Evolutionary conservation across 2,113 vertebrate species (phyloP), one percentile per base, ranked within the genome.

Genomic region (Saguinus midas): DNA sequence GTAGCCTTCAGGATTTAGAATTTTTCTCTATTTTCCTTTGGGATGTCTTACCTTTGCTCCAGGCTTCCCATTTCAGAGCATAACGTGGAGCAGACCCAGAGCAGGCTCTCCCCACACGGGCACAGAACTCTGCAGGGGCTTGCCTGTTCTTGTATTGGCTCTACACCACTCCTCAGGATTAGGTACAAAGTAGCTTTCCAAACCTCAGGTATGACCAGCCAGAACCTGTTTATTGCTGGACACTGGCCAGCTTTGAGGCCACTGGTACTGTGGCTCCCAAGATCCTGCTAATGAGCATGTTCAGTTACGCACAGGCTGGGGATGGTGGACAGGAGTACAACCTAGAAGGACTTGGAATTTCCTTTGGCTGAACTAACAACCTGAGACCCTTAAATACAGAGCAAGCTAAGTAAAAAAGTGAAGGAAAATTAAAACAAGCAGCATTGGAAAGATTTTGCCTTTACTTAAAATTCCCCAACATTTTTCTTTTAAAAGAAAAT

Each of bases 141-240:
- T 96, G 95, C 81, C 80, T 55, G 40, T 57, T 93, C 96, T 80
- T 95, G 96, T 76, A 73, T 3, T 0, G 80, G 70, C 75, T 90
- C 68, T 25, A 37, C 50, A 61, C 92, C 37, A 2, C 87, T 68
- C 96, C 90, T 85, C 90, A 79, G 96, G 96, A 87, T 7, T 80
- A 85, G 97, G 96, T 68, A 83, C 90, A 76, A 50, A 90, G 95
- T 45, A 76, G 57, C 50, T 94, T 95, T 92, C 92, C 87, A 95
- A 95, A 94, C 80, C 95, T 78, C 87, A 90, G 90, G 29, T 70
- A 48, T 5, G n/a, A 87, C 96, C 6, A 8, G 92, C 78, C 35
- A 20, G 90, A 92, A 96, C 97, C 95, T 97, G 97, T 87, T 96
- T 85, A 16, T 25, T 43, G 2, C 4, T 85, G 90, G 92, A 80